These are phyloP conservation scores for Pogonus chalceus DNA, from an alignment of 1,140 invertebrate species.

Conservation along the genomic window DNA sequence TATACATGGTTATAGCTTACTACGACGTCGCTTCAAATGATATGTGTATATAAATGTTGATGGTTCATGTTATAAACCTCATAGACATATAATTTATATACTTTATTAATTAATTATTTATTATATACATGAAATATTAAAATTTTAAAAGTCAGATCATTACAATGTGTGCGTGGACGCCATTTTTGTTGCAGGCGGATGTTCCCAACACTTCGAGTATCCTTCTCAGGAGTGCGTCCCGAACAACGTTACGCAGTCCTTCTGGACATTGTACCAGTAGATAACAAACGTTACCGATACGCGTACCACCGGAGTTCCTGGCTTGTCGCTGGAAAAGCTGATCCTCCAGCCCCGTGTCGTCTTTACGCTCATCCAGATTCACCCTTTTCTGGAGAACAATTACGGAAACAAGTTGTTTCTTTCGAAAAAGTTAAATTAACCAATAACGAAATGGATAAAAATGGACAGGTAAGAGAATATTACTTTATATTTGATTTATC, in stretches of 20 bases:
- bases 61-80: too few relatives aligned
- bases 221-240: constrained; percentile 65
- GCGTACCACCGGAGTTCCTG: constrained; percentile 98
- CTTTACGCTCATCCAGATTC: constrained; percentile 97
- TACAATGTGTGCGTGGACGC: constrained; percentile 3
- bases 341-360: constrained; percentile 86
- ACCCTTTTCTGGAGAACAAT: constrained; percentile 91
- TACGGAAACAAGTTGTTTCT: constrained; percentile 93
- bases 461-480: constrained; percentile 77
- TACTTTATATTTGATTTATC: too few relatives aligned
- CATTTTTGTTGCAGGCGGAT: constrained; percentile 69
- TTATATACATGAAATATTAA: too few relatives aligned
- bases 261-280: constrained; percentile 93
- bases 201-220: constrained; percentile 94
- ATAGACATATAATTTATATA: too few relatives aligned
- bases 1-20: too few relatives aligned
- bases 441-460: constrained; percentile 98
- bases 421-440: constrained; percentile 99
- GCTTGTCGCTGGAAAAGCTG: constrained; percentile 96
- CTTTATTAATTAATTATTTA: too few relatives aligned
- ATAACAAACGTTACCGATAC: constrained; percentile 96
- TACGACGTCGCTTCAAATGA: too few relatives aligned
- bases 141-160: neutral
- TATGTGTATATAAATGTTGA: too few relatives aligned
- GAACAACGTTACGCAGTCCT: constrained; percentile 74